Evolutionary conservation across 2,888 invertebrate species (phyloP).

Genomic region (Cryptocheilus praepositus): DNA sequence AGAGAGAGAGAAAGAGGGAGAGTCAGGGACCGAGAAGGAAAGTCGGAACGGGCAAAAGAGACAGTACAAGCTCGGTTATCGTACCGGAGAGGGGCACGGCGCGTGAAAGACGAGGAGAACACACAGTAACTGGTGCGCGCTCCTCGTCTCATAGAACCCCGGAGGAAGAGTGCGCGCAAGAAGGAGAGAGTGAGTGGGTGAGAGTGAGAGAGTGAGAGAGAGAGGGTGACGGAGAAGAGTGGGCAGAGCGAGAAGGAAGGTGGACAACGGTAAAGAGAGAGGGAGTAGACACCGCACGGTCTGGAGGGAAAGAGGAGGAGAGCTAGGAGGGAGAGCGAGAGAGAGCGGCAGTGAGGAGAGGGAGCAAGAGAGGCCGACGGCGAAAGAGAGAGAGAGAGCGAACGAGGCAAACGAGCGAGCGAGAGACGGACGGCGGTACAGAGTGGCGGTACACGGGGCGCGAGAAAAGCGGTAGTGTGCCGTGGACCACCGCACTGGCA

Average conservation of each 20-base stretch:
- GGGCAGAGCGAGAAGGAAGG: slow-evolving; percentile 65
- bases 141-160: slow-evolving; percentile 57
- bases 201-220: slow-evolving; percentile 64
- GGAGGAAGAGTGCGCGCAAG: slow-evolving; percentile 55
- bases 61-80: slow-evolving; percentile 63
- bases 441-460: slow-evolving; percentile 77
- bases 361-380: slow-evolving; percentile 33
- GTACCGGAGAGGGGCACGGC: slow-evolving; percentile 53
- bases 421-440: slow-evolving; percentile 80
- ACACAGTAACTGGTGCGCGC: slow-evolving; percentile 46
- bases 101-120: slow-evolving; percentile 61
- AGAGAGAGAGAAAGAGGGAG: slow-evolving; percentile 43
- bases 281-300: slow-evolving; percentile 33
- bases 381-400: slow-evolving; percentile 66
- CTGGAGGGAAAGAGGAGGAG: slow-evolving; percentile 33
- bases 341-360: slow-evolving; percentile 43
- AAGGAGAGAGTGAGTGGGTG: slow-evolving; percentile 34
- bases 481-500: slow-evolving; percentile 79
- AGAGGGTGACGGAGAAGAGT: slow-evolving; percentile 29
- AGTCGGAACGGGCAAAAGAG: slow-evolving; percentile 28
- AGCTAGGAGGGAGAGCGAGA: slow-evolving; percentile 39
- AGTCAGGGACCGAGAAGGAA: slow-evolving; percentile 43
- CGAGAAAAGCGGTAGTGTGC: slow-evolving; percentile 82
- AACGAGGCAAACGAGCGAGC: slow-evolving; percentile 73
- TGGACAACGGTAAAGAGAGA: slow-evolving; percentile 35